These are phyloP conservation scores for Frieseomelitta varia DNA, from an alignment of 1,140 invertebrate genomes.

Conservation along the genomic window DNA sequence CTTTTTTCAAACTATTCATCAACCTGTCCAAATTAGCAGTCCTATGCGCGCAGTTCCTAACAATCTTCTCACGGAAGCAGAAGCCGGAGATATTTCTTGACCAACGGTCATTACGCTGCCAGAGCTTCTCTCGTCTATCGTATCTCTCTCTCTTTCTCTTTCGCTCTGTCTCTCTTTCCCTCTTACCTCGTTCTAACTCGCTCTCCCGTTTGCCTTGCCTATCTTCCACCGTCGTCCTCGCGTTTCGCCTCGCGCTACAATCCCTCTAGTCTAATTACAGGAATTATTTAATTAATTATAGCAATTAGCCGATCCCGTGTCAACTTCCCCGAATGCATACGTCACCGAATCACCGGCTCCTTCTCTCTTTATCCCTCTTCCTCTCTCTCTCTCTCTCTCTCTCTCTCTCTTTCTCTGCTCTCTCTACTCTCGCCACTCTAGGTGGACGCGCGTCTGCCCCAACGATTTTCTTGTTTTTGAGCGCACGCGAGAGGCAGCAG, in stretches of 20 bases:
- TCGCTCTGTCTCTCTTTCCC: not conserved
- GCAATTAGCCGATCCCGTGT: constrained; percentile 66
- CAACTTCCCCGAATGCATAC: constrained; percentile 56
- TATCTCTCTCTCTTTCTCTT: not conserved
- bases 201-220: not conserved
- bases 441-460: constrained; percentile 24
- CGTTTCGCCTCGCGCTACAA: constrained; percentile 23
- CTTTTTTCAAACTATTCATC: constrained; percentile 68
- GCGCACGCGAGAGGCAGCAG: constrained; percentile 19
- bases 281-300: constrained; percentile 74
- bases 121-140: not conserved
- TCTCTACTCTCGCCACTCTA: not conserved
- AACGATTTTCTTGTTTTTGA: constrained; percentile 20
- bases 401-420: too few relatives aligned
- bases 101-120: constrained; percentile 51
- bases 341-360: constrained; percentile 31
- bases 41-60: constrained; percentile 47
- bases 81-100: constrained; percentile 53
- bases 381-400: too few relatives aligned
- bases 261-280: constrained; percentile 65
- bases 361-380: not conserved
- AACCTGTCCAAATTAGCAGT: constrained; percentile 66
- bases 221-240: not conserved
- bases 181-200: not conserved
- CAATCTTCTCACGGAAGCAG: constrained; percentile 64